A percentile compares a stretch with the other conserved stretches of the same genome.
Conservation (phyloP, 2,113 vertebrate species). For the Garra rufa region DNA sequence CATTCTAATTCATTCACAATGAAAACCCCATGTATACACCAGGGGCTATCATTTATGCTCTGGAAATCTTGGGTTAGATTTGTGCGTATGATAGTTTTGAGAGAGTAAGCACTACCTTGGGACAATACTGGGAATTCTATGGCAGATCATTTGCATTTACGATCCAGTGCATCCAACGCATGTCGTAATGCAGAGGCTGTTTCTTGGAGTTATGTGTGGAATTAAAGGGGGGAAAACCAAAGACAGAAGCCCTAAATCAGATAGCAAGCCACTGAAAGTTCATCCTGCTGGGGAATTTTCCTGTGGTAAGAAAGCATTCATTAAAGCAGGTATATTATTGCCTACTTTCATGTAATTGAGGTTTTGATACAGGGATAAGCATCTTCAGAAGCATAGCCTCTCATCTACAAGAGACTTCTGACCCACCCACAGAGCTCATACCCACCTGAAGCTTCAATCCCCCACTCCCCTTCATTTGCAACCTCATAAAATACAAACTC, state of each 20-base stretch:
- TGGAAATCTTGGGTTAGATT: background rate
- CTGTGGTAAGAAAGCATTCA: conserved; percentile 45
- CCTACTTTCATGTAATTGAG: conserved; percentile 57
- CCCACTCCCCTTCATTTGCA: conserved; percentile 55
- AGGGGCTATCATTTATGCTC: background rate
- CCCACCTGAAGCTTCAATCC: conserved; percentile 58
- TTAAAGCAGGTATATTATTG: conserved; percentile 47
- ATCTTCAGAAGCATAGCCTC: conserved; percentile 54
- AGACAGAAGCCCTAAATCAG: conserved; percentile 14
- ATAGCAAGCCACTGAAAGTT: conserved; percentile 11
- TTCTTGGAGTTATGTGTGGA: conserved; percentile 15
- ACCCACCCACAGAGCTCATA: conserved; percentile 46
- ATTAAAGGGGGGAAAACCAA: conserved; percentile 2
- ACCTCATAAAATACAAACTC: conserved; percentile 62
- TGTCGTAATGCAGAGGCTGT: conserved; percentile 18
- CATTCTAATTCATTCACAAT: background rate
- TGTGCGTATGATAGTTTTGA: background rate
- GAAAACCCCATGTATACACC: background rate
- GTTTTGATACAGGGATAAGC: conserved; percentile 50
- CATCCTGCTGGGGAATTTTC: conserved; percentile 44
- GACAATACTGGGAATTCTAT: background rate
- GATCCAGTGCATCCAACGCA: background rate
- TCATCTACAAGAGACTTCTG: conserved; percentile 59
- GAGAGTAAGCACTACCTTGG: background rate
- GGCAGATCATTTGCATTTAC: background rate